Base-by-base conservation (phyloP, 2,797 vertebrate genomes). In the Syncerus caffer region DNA sequence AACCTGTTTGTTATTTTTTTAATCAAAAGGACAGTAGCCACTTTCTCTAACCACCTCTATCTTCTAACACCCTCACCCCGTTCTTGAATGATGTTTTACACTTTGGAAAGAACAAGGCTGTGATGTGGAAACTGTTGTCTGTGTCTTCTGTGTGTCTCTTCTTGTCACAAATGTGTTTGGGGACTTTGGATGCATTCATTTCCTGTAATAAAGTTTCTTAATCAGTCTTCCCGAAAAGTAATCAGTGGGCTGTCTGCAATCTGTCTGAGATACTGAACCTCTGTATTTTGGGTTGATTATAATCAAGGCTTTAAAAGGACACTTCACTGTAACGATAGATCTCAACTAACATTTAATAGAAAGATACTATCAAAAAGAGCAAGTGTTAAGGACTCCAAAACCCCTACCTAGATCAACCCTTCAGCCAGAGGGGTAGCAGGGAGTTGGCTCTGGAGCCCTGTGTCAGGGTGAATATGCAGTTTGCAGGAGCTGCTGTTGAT, bases 171-270 rank as follows among this genome's bases (percentile, higher is more conserved):
- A 94, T 95, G 91, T 96, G 89, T 80, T 78, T 90, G 92, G 95
- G 93, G 93, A 96, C 27, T 6, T 85, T 95, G 88, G 67, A 93
- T 96, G 90, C 92, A 79, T 96, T 97, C 76, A 78, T 93, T 96
- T 98, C 91, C 92, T 97, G 93, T 96, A 97, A 97, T 96, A 96
- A 97, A 96, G 85, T 96, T 96, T 97, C 88, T 95, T 97, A 97
- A 97, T 97, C 92, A 89, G 95, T 96, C 93, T 93, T 97, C 80
- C 64, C 78, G n/a, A 67, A 94, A 97, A 96, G 80, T 88, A 85
- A 97, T 97, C 96, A 96, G 95, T 88, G 90, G 89, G 84, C 67
- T 85, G 67, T 74, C 90, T 90, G 90, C 80, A 85, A 71, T 93
- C 64, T 94, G 42, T 93, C 67, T 89, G 80, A 97, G 82, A 87